Percentiles rank a stretch among this genome's conserved stretches.
Conservation (phyloP, 2,888 invertebrate species). For the Diarsia rubi region DNA sequence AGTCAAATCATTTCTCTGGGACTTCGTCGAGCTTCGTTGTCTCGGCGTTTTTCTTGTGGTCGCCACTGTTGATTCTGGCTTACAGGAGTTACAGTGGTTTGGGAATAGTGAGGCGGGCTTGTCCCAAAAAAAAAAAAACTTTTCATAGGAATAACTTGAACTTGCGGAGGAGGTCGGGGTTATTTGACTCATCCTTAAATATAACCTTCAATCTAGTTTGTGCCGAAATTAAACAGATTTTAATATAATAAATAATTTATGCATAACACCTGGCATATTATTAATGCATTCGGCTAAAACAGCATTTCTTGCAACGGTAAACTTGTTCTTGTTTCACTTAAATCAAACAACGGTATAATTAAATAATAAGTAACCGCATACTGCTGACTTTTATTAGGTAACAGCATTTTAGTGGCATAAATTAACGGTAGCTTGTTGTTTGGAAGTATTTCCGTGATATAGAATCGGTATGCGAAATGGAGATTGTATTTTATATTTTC, state of each 20-base stretch:
- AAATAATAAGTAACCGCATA: neutral
- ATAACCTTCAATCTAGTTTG: neutral
- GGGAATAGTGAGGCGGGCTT: no score
- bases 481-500: neutral
- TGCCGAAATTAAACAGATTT: neutral
- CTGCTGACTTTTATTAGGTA: neutral
- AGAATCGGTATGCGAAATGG: neutral
- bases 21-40: no score
- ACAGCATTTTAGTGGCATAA: neutral
- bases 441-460: neutral
- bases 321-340: neutral
- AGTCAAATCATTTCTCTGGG: no score
- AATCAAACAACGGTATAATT: neutral
- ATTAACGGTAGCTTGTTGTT: neutral
- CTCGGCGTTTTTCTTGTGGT: no score
- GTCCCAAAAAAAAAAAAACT: no score
- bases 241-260: neutral
- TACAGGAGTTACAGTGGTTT: no score
- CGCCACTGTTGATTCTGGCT: no score
- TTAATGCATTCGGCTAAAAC: neutral
- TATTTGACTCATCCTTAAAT: neutral
- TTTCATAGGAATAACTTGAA: neutral
- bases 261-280: neutral
- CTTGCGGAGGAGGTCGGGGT: conserved; percentile 1
- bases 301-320: neutral